A percentile compares a stretch with the other conserved stretches of the same genome.
These are phyloP conservation scores for Pygathrix nemaeus DNA, from an alignment of 2,113 vertebrate species.

Conservation along the genomic window DNA sequence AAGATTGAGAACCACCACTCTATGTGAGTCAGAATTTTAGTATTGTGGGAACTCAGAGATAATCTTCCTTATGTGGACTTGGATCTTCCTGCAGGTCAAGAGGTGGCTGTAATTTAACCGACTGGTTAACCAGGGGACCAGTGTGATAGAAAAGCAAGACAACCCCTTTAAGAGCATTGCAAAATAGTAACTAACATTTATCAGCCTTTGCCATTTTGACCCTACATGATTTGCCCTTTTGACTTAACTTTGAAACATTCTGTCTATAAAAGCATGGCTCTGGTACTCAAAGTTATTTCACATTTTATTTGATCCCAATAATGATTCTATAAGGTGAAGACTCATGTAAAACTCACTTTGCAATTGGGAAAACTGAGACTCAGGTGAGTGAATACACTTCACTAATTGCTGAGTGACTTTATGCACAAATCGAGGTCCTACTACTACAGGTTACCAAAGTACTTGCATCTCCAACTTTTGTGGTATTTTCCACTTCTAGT, in stretches of 20 bases:
- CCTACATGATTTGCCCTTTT: not conserved
- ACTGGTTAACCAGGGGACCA: not conserved
- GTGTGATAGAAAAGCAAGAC: not conserved
- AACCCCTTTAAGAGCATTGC: not conserved
- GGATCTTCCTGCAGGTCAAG: not conserved
- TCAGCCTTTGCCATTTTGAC: not conserved
- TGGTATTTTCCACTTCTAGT: not conserved
- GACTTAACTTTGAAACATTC: not conserved
- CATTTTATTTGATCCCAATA: not conserved
- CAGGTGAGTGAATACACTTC: not conserved
- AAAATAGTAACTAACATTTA: not conserved
- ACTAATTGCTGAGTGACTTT: not conserved
- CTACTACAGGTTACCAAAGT: not conserved
- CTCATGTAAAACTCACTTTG: not conserved
- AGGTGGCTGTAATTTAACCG: not conserved
- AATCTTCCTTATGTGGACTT: not conserved
- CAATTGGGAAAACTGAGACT: not conserved
- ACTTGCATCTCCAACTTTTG: not conserved
- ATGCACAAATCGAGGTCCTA: not conserved
- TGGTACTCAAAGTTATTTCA: not conserved
- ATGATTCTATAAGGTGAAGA: not conserved
- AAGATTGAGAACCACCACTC: not conserved
- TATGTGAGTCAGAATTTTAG: not conserved
- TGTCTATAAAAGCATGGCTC: not conserved
- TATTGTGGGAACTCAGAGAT: not conserved